A percentile compares a stretch with the other conserved stretches of the same genome.
phyloP scores from a whole-genome alignment of 2,797 vertebrate species.

The Sebastiscus tertius region DNA sequence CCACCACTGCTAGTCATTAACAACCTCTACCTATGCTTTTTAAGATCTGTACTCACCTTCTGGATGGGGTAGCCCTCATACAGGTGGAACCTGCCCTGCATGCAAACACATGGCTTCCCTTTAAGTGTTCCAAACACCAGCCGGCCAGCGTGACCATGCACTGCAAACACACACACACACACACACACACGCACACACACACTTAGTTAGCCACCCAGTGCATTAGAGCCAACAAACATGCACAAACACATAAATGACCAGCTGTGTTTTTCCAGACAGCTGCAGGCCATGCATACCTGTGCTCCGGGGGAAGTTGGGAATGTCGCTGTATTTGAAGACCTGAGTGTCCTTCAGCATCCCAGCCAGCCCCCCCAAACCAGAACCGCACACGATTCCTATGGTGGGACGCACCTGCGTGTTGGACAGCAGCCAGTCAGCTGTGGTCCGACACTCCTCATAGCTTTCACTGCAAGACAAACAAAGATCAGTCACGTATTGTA shows the following conservation, averaged over 20 bases:
- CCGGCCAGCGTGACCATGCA: slow-evolving; percentile 87
- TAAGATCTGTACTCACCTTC: slow-evolving; percentile 81
- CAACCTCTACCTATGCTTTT: too few species aligned
- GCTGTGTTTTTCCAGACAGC: not conserved
- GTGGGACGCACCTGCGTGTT: slow-evolving; percentile 79
- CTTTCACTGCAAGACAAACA: slow-evolving; percentile 52
- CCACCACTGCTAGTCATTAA: not conserved
- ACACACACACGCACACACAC: slow-evolving; percentile 12
- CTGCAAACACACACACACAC: slow-evolving; percentile 62
- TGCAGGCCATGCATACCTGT: slow-evolving; percentile 82
- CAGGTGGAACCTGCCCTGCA: slow-evolving; percentile 91
- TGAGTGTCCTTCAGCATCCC: slow-evolving; percentile 82
- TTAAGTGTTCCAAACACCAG: slow-evolving; percentile 89
- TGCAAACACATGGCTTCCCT: slow-evolving; percentile 87
- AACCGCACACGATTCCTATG: slow-evolving; percentile 90
- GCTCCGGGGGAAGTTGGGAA: slow-evolving; percentile 90
- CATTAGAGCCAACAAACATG: not conserved
- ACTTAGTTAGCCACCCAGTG: slow-evolving; percentile 2
- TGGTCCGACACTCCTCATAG: slow-evolving; percentile 83
- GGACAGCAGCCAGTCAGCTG: slow-evolving; percentile 86
- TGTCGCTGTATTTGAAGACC: slow-evolving; percentile 85
- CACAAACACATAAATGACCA: not conserved
- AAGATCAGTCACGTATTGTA: not conserved
- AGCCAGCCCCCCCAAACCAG: slow-evolving; percentile 87
- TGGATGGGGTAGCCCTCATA: slow-evolving; percentile 90